A percentile compares a stretch with the other conserved stretches of the same genome.
Evolutionary conservation across 2,797 vertebrate species (phyloP).

Genomic region (Cynodonichthys magdalenae): DNA sequence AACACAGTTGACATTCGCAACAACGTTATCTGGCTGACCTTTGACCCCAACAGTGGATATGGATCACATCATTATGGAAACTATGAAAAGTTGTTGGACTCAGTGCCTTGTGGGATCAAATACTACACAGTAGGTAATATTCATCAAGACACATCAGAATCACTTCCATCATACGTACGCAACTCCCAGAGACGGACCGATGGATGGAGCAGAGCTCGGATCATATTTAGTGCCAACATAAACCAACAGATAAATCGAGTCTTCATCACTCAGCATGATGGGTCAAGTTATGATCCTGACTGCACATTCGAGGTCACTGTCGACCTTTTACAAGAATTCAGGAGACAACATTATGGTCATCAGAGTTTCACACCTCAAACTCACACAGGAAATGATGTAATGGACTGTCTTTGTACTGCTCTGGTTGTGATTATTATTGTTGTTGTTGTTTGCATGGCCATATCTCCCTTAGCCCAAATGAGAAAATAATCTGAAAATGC

Average conservation of each 20-base stretch:
- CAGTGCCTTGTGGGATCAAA: neutral
- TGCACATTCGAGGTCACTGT: slow-evolving; percentile 3
- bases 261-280: slow-evolving; percentile 17
- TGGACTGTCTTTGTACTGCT: neutral
- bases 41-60: neutral
- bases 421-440: rapidly evolving
- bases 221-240: neutral
- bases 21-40: neutral
- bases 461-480: too few relatives aligned
- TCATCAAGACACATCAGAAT: too few relatives aligned
- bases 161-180: neutral
- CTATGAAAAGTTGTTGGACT: neutral
- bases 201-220: slow-evolving; percentile 9
- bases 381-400: neutral
- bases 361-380: neutral
- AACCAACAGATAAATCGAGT: neutral
- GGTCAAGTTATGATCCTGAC: neutral
- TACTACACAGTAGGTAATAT: slow-evolving; percentile 22
- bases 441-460: neutral
- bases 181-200: neutral
- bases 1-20: neutral
- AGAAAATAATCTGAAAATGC: too few relatives aligned
- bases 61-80: slow-evolving; percentile 21
- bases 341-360: rapidly evolving
- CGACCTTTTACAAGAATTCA: slow-evolving; percentile 9